Percentiles rank a stretch among this genome's conserved stretches.
Conservation (phyloP, 2,797 vertebrate species). For the Scolopax bukidnonensis region DNA sequence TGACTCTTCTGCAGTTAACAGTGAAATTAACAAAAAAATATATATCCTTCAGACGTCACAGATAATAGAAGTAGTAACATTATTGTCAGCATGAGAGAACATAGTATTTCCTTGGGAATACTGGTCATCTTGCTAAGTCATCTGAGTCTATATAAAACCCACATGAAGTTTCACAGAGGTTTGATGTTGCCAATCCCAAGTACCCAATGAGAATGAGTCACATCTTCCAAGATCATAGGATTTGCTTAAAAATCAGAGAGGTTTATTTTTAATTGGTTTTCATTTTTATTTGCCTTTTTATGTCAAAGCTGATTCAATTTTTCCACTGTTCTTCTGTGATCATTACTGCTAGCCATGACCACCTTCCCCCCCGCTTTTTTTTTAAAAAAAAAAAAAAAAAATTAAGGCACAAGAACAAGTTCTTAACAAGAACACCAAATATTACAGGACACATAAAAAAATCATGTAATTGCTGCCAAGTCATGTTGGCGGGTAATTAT, state of each 20-base stretch:
- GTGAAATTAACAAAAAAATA: neutral
- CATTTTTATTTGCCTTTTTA: constrained; percentile 53
- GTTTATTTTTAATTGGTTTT: constrained; percentile 29
- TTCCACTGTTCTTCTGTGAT: neutral
- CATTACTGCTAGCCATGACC: neutral
- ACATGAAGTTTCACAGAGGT: constrained; percentile 12
- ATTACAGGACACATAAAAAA: neutral
- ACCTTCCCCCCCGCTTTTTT: accelerated
- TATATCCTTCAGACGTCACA: neutral
- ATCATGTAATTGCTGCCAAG: neutral
- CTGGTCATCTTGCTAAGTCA: constrained; percentile 25
- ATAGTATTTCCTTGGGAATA: neutral
- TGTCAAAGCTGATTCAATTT: constrained; percentile 6
- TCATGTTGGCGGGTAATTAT: neutral
- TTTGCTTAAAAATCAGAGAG: constrained; percentile 10
- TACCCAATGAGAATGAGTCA: constrained; percentile 8
- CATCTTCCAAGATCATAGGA: constrained; percentile 25
- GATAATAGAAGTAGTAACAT: neutral
- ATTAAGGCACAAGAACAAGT: too few species aligned
- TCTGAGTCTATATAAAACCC: neutral
- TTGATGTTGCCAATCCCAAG: neutral
- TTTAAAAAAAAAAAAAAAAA: neutral
- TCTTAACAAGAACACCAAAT: neutral
- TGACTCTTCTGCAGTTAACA: neutral
- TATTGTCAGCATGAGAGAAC: neutral